A percentile compares a stretch with the other conserved stretches of the same genome.
These are phyloP conservation scores for Operophtera brumata DNA, from an alignment of 2,888 invertebrate genomes.

Conservation along the genomic window DNA sequence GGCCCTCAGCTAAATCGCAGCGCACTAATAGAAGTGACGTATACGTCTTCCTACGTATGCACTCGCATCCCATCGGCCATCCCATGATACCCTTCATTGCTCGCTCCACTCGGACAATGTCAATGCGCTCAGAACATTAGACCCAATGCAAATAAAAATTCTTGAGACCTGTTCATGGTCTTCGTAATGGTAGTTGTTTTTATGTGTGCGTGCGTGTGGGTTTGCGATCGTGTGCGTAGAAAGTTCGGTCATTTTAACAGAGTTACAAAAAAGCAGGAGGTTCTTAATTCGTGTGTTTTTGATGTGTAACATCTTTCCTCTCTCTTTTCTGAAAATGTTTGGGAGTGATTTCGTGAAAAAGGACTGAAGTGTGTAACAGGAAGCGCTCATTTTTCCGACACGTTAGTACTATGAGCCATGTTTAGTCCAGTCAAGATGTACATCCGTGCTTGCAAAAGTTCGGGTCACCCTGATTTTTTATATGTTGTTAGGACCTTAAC, in stretches of 20 bases:
- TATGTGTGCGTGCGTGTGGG: slow-evolving; percentile 39
- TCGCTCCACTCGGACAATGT: slow-evolving; percentile 32
- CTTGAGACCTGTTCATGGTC: slow-evolving; percentile 44
- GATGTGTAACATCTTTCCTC: too few species aligned
- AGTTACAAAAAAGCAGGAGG: too few species aligned
- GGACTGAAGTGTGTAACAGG: too few species aligned
- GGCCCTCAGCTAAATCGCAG: slow-evolving; percentile 34
- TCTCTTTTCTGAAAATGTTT: too few species aligned
- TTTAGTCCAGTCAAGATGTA: too few species aligned
- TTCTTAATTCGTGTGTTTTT: too few species aligned
- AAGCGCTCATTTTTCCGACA: too few species aligned
- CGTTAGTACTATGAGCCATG: too few species aligned
- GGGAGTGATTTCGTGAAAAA: too few species aligned
- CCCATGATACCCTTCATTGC: slow-evolving; percentile 28
- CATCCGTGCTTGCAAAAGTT: too few species aligned
- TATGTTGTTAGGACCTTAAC: too few species aligned
- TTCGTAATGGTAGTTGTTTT: slow-evolving; percentile 43
- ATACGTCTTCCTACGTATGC: slow-evolving; percentile 32
- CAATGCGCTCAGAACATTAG: slow-evolving; percentile 24
- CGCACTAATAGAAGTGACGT: slow-evolving; percentile 41
- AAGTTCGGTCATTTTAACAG: slow-evolving; percentile 54
- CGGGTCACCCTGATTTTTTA: too few species aligned
- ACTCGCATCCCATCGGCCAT: slow-evolving; percentile 14
- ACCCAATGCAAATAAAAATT: slow-evolving; percentile 50
- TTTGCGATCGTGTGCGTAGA: slow-evolving; percentile 45